Conservation (phyloP, 2,888 invertebrate genomes). For the Nomada lathburiana region DNA sequence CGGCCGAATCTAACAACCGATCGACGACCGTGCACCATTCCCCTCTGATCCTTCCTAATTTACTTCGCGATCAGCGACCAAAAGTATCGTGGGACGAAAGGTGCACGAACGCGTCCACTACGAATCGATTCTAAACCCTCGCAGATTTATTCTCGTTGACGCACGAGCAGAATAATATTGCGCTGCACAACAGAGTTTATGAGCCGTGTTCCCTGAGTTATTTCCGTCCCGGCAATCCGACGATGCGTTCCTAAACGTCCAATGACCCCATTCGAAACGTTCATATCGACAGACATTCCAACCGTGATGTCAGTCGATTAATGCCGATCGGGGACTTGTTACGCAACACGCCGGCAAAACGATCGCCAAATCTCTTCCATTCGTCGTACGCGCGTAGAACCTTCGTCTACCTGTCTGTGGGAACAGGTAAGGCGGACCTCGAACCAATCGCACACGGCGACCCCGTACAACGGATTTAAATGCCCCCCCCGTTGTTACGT, state of each 20-base stretch:
- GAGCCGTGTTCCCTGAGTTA: conserved; percentile 77
- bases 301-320: conserved; percentile 60
- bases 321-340: conserved; percentile 55
- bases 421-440: not conserved
- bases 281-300: conserved; percentile 65
- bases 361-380: not conserved
- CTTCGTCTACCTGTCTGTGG: not conserved
- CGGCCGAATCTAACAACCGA: too few species aligned
- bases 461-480: too few species aligned
- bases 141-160: conserved; percentile 59
- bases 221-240: conserved; percentile 77
- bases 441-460: too few species aligned
- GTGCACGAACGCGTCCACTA: not conserved
- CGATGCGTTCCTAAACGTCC: conserved; percentile 79
- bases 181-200: conserved; percentile 72
- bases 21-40: too few species aligned
- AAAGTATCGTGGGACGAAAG: not conserved
- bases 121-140: conserved; percentile 46
- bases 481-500: too few species aligned
- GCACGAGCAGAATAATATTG: conserved; percentile 61
- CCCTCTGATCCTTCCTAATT: not conserved
- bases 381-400: not conserved
- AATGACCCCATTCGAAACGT: conserved; percentile 76
- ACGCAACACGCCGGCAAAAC: conserved; percentile 28
- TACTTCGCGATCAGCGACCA: not conserved